Base-by-base conservation (phyloP, 2,113 vertebrate genomes). In the Labeo catla region DNA sequence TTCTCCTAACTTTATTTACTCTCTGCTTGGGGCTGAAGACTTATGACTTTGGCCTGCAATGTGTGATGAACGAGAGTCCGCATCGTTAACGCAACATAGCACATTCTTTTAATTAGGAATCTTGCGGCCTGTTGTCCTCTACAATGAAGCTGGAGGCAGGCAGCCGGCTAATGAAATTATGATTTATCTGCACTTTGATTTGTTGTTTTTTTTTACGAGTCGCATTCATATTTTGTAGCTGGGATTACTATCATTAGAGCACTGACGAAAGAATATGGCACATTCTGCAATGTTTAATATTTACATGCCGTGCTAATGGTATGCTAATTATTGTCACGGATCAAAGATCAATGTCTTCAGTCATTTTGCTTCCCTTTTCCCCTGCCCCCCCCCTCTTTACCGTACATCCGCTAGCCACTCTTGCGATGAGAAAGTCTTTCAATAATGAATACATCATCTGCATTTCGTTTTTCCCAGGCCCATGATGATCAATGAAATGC, bases 321-420 rank as follows among this genome's bases (percentile, higher is more conserved):
- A 84, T 87, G 83, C 89, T 90, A 90, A 91, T 90, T 89, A 90
- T 82, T 86, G 83, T 84, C 39, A 86, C 45, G 73, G 76, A 84
- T 84, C 81, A 79, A 86, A 89, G 88, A 91, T 90, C 90, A 90
- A 90, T 89, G 85, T 76, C 49, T 80, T 86, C 57, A 52, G 85
- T 63, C 19, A 15, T 85, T 65, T 52, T 79, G 54, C 72, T 85
- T 78, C 23, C 13, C 19, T 81, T 34, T 80, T 49, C 21, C 50
- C 21, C 39, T n/a, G 19, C 43, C 77, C 43, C 66, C 3, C 2
- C 52, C 19, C 21, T 21, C 21, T 4, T 8, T 39, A 34, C 28
- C 61, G 1, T 47, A 54, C 34, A 57, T 9, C 16, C 7, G 16
- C n/a, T 74, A 72, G 54, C 68, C 43, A 3, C 52, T 63, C 23